These are phyloP conservation scores for Mus spretus DNA, from an alignment of 2,797 vertebrate species.

Conservation along the genomic window DNA sequence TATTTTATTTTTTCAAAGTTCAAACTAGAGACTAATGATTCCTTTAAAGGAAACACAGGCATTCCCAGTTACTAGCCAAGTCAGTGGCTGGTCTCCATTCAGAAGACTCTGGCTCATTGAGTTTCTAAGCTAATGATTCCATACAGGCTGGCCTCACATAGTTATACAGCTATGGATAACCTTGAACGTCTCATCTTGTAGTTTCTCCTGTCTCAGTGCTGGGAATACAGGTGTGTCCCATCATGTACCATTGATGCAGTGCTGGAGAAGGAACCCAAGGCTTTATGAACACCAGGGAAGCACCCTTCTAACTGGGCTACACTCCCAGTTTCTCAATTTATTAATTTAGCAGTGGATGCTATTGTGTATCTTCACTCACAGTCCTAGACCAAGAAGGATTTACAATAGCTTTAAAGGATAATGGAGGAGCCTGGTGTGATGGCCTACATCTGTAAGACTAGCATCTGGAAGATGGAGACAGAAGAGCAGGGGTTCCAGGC, in stretches of 20 bases:
- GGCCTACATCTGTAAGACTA: neutral
- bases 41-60: neutral
- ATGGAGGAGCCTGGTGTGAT: neutral
- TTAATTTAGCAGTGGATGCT: neutral
- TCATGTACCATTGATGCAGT: neutral
- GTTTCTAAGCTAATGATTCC: slow-evolving; percentile 15
- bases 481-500: neutral
- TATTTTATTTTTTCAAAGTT: slow-evolving; percentile 25
- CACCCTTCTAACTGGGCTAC: neutral
- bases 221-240: neutral
- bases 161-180: neutral
- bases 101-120: neutral
- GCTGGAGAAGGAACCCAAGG: neutral
- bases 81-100: neutral
- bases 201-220: neutral
- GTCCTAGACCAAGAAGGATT: neutral
- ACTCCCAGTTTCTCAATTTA: neutral
- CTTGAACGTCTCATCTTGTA: neutral
- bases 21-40: neutral
- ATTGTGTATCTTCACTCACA: neutral
- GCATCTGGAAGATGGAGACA: neutral
- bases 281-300: neutral
- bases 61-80: neutral
- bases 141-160: too few species aligned
- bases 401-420: slow-evolving; percentile 31